Evolutionary conservation across 2,113 vertebrate genomes (phyloP).

Genomic region (Bambusicola thoracicus): DNA sequence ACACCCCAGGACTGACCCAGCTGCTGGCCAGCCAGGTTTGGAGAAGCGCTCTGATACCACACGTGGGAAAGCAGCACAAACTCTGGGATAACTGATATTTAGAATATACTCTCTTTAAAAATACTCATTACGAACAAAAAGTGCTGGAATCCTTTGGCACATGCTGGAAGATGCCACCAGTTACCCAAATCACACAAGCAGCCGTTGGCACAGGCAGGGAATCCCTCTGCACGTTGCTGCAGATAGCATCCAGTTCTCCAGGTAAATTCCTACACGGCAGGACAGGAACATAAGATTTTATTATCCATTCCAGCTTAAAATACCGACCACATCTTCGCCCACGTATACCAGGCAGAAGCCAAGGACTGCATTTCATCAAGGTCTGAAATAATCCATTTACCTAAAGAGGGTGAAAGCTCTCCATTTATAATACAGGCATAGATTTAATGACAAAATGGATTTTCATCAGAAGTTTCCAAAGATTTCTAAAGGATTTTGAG

Average conservation of each 20-base stretch:
- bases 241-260: fast-evolving
- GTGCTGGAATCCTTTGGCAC: fast-evolving
- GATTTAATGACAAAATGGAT: conserved; percentile 3
- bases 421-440: not conserved
- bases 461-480: conserved; percentile 20
- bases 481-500: conserved; percentile 36
- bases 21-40: not conserved
- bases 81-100: not conserved
- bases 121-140: fast-evolving
- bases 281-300: fast-evolving
- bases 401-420: not conserved
- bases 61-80: not conserved
- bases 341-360: not conserved
- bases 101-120: not conserved
- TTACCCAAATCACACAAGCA: not conserved
- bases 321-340: fast-evolving
- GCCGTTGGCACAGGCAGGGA: not conserved
- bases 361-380: not conserved
- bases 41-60: not conserved
- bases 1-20: not conserved
- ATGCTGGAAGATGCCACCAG: not conserved
- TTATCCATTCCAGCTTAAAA: not conserved
- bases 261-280: not conserved
- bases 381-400: not conserved
- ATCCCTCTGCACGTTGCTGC: not conserved